Base-by-base conservation (phyloP, 2,797 vertebrate genomes). In the Notamacropus eugenii region DNA sequence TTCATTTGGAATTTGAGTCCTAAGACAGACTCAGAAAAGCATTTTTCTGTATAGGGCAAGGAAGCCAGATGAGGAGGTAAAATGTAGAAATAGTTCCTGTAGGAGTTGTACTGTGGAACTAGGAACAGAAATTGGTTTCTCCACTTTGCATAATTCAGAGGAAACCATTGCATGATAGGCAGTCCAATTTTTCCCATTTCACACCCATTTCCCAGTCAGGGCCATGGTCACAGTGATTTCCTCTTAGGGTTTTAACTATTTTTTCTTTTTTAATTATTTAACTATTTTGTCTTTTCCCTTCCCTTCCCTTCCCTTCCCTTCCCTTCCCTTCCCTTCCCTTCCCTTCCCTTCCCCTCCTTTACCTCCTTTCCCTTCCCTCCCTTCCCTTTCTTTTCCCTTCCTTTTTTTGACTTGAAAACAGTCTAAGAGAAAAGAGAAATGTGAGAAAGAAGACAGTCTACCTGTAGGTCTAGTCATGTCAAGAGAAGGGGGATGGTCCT, bases 1-100 rank as follows among this genome's bases (percentile, higher is more conserved):
- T 97, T 97, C 93, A 96, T 97, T 96, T 98, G 97, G 96, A 98
- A 97, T 95, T 96, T 97, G 96, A 97, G 97, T 96, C 97, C 97
- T 97, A 93, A 52, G 96, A 96, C 90, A 97, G 97, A 96, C 67
- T 95, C 90, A 97, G 96, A 96, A 58, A 96, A 27, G 92, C 90
- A 28, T 87, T 50, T 93, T 95, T 95, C 97, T 97, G 95, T 96
- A 46, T 29, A 90, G 74, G 94, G 74, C 97, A 96, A 97, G 96
- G 92, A 95, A 93, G 95, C 94, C 96, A 97, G 62, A 97, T 97
- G 96, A 97, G 95, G 97, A 98, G 97, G 94, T 97, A 96, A 97
- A 87, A 96, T 93, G 93, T 93, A 97, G 93, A 92, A 92, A 96
- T 97, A 91, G 95, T 54, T 96, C 97, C 93, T 96, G 96, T 97